Evolutionary conservation across 2,113 vertebrate genomes (phyloP).

Genomic region (Zootoca vivipara): DNA sequence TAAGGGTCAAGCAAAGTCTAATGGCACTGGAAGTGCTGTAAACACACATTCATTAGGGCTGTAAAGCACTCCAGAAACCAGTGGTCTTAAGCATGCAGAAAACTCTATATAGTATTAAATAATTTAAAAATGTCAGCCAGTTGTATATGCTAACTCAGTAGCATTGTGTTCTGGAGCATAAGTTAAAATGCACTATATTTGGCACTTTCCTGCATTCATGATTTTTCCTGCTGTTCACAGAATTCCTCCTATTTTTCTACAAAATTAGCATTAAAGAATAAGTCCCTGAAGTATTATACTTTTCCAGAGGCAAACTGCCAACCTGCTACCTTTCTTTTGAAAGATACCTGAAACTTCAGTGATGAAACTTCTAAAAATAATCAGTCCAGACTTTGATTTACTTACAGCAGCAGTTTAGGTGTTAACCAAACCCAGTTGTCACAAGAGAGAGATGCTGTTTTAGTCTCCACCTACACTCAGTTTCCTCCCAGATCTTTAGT

Average conservation of each 20-base stretch:
- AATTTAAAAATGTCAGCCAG: constrained; percentile 29
- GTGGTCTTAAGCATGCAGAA: constrained; percentile 35
- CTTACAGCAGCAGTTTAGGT: constrained; percentile 43
- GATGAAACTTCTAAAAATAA: constrained; percentile 18
- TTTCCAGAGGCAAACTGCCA: constrained; percentile 34
- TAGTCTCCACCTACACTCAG: constrained; percentile 5
- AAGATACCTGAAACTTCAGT: constrained; percentile 24
- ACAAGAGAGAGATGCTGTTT: constrained; percentile 2
- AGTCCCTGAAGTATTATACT: constrained; percentile 32
- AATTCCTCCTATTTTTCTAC: constrained; percentile 39
- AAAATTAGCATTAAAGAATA: constrained; percentile 45
- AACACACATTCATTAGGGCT: constrained; percentile 43
- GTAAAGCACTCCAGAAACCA: constrained; percentile 30
- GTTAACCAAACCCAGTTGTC: constrained; percentile 33
- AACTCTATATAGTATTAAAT: constrained; percentile 21
- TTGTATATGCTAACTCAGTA: constrained; percentile 33
- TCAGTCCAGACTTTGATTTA: constrained; percentile 29
- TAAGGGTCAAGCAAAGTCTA: constrained; percentile 31
- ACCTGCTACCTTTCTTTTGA: constrained; percentile 6
- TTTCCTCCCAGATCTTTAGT: constrained; percentile 21
- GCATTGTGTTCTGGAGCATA: constrained; percentile 44
- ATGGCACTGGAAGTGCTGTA: constrained; percentile 1
- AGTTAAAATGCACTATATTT: neutral
- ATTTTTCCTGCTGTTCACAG: constrained; percentile 2
- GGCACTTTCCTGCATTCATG: constrained; percentile 14